Percentiles rank a stretch among this genome's conserved stretches.
Evolutionary conservation across 2,797 vertebrate genomes (phyloP).

Genomic region (Hippocampus kuda): DNA sequence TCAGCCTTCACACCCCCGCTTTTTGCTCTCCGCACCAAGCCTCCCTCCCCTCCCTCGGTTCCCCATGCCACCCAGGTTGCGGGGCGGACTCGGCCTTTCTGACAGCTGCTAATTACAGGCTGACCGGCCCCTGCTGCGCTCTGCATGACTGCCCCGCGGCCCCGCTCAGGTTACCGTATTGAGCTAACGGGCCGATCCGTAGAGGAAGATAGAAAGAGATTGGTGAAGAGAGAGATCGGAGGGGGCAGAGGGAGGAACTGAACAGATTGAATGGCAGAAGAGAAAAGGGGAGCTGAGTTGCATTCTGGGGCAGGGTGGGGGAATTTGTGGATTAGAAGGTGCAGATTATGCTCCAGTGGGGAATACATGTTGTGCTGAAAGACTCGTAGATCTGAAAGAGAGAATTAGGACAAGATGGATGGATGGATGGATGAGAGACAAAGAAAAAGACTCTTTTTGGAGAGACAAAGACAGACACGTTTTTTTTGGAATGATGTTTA

Average conservation of each 20-base stretch:
- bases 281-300: conserved; percentile 25
- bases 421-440: conserved; percentile 1
- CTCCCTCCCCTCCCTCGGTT: conserved; percentile 23
- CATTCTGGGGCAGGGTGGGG: conserved; percentile 28
- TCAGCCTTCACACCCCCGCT: conserved; percentile 31
- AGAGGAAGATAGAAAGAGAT: conserved; percentile 17
- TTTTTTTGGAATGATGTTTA: conserved; percentile 8
- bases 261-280: conserved; percentile 30
- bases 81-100: conserved; percentile 66
- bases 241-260: conserved; percentile 12
- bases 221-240: conserved; percentile 6
- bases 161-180: conserved; percentile 68
- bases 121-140: conserved; percentile 71
- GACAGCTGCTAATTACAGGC: conserved; percentile 80
- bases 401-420: conserved; percentile 46
- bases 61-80: conserved; percentile 77
- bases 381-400: conserved; percentile 56
- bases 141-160: conserved; percentile 71
- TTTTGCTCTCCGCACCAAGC: conserved; percentile 22
- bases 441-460: conserved; percentile 15
- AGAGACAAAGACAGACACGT: conserved; percentile 26
- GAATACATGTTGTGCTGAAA: conserved; percentile 59
- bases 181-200: conserved; percentile 38
- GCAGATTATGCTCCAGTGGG: conserved; percentile 67
- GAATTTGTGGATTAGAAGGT: conserved; percentile 64